Conservation (phyloP, 2,888 invertebrate species). For the Synergus umbraculus region DNA sequence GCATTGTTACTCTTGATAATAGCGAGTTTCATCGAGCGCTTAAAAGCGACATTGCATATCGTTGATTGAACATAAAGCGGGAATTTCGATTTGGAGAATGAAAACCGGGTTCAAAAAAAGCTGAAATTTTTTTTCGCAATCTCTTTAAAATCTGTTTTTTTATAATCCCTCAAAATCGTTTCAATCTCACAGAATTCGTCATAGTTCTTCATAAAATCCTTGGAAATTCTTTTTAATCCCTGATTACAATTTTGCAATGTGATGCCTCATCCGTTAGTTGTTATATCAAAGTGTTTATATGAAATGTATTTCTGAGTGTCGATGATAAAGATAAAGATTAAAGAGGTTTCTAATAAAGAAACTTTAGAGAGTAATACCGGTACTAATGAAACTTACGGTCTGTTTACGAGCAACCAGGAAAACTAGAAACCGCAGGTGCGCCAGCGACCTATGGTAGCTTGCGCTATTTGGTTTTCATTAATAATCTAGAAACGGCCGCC, state of each 20-base stretch:
- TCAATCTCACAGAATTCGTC: no score
- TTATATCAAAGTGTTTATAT: not conserved
- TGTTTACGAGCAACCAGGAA: constrained; percentile 28
- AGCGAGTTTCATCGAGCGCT: not conserved
- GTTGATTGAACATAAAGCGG: not conserved
- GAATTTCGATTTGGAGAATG: not conserved
- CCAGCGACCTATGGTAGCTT: constrained; percentile 32
- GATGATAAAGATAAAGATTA: not conserved
- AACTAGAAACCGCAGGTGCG: constrained; percentile 37
- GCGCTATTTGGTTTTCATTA: constrained; percentile 69
- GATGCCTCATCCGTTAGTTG: no score
- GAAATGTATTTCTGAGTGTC: not conserved
- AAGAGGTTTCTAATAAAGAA: constrained; percentile 8
- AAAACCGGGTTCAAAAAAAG: not conserved
- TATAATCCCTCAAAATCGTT: no score
- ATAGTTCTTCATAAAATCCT: no score
- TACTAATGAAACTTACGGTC: constrained; percentile 20
- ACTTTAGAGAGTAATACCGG: not conserved
- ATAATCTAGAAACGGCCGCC: constrained; percentile 62
- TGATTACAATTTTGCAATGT: no score
- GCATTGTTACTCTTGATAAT: constrained; percentile 1
- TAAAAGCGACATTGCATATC: not conserved
- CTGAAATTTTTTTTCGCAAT: not conserved
- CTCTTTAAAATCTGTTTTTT: no score
- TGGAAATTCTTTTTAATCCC: no score